phyloP scores from a whole-genome alignment of 2,888 invertebrate species.

The Polyommatus icarus region DNA sequence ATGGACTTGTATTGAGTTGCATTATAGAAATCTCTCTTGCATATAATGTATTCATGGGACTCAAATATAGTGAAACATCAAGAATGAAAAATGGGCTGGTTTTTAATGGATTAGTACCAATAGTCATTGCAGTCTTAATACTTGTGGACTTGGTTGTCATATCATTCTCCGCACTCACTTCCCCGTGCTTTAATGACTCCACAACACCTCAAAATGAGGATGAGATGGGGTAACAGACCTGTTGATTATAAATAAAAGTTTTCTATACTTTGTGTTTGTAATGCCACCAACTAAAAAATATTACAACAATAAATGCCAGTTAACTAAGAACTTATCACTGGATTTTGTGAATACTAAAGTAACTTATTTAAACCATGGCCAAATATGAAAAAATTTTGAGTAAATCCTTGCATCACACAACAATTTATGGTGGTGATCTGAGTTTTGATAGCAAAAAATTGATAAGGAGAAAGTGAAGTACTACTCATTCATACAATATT shows the following conservation, averaged over 20 bases:
- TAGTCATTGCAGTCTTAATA: slow-evolving; percentile 55
- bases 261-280: not conserved
- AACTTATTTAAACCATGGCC: too few relatives aligned
- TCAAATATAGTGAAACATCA: slow-evolving; percentile 37
- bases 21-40: slow-evolving; percentile 51
- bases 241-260: not conserved
- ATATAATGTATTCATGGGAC: slow-evolving; percentile 51
- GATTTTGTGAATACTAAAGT: too few relatives aligned
- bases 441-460: too few relatives aligned
- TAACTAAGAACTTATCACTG: too few relatives aligned
- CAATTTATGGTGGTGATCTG: too few relatives aligned
- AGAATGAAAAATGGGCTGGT: slow-evolving; percentile 35
- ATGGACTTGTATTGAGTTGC: slow-evolving; percentile 54
- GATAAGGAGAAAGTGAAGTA: too few relatives aligned
- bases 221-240: not conserved
- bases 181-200: not conserved
- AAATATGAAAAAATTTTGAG: not conserved
- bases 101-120: slow-evolving; percentile 61
- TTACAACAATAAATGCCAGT: too few relatives aligned
- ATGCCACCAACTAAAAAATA: too few relatives aligned
- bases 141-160: slow-evolving; percentile 56
- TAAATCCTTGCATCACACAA: not conserved
- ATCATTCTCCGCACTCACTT: slow-evolving; percentile 48
- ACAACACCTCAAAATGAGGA: not conserved
- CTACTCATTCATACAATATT: too few relatives aligned